A percentile compares a stretch with the other conserved stretches of the same genome.
Evolutionary conservation across 2,888 invertebrate species (phyloP).

Genomic region (Parnassius mnemosyne): DNA sequence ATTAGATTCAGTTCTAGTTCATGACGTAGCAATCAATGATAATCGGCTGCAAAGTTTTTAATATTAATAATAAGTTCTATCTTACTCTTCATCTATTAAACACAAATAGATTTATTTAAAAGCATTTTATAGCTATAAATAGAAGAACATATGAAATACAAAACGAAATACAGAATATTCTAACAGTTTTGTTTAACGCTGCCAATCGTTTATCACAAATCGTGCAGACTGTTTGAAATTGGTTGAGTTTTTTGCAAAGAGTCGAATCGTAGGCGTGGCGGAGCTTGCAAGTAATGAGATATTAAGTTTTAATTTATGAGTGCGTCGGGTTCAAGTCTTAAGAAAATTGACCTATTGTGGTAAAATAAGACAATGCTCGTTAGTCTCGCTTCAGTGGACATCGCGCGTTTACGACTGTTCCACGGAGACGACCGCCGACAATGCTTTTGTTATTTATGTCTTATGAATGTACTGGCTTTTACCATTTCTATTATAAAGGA

Average conservation of each 20-base stretch:
- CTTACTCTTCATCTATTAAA: too few relatives aligned
- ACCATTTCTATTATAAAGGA: conserved; percentile 28
- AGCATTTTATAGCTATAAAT: background rate
- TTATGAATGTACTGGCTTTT: conserved; percentile 50
- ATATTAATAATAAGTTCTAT: too few relatives aligned
- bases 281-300: conserved; percentile 76
- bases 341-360: conserved; percentile 77
- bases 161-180: conserved; percentile 17
- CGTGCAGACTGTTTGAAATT: conserved; percentile 33
- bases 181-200: conserved; percentile 3
- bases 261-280: conserved; percentile 50
- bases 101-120: background rate
- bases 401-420: conserved; percentile 57
- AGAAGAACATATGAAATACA: conserved; percentile 1
- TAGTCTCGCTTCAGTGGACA: conserved; percentile 69
- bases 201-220: conserved; percentile 23
- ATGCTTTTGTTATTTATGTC: conserved; percentile 72
- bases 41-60: too few relatives aligned
- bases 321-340: conserved; percentile 67
- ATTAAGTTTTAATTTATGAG: conserved; percentile 76
- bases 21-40: too few relatives aligned
- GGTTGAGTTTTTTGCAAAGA: conserved; percentile 56
- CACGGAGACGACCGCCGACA: conserved; percentile 51
- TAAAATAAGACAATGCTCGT: conserved; percentile 73
- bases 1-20: too few relatives aligned